A percentile compares a stretch with the other conserved stretches of the same genome.
Evolutionary conservation across 2,888 invertebrate species (phyloP).

Genomic region (Mesopsocus fuscifrons): DNA sequence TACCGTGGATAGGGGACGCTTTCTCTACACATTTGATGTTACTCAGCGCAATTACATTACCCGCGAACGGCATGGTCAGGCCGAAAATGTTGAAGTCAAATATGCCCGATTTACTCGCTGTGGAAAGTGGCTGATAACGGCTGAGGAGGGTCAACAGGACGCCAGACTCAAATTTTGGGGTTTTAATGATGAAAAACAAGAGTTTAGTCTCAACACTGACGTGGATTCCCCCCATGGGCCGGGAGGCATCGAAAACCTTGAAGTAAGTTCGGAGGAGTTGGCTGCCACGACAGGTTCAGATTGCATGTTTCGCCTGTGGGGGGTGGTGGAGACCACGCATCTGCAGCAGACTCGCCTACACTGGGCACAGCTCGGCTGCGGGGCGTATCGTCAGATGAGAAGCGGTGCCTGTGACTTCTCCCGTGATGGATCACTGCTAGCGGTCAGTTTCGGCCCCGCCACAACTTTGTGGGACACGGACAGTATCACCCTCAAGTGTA

Average conservation of each 20-base stretch:
- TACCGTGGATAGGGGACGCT: conserved; percentile 29
- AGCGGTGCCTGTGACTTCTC: conserved; percentile 43
- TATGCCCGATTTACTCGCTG: conserved; percentile 42
- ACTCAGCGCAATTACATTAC: conserved; percentile 48
- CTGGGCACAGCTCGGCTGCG: conserved; percentile 25
- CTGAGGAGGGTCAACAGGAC: conserved; percentile 39
- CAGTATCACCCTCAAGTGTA: conserved; percentile 27
- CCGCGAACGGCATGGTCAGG: conserved; percentile 34
- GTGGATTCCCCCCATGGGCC: conserved; percentile 52
- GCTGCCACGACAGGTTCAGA: conserved; percentile 49
- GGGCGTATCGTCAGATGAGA: conserved; percentile 37
- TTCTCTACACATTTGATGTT: conserved; percentile 35
- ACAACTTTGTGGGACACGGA: conserved; percentile 51
- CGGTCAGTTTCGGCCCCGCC: conserved; percentile 42
- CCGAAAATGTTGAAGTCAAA: conserved; percentile 44
- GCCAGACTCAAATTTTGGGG: conserved; percentile 58
- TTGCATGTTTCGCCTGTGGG: conserved; percentile 51
- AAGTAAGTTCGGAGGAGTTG: conserved; percentile 20
- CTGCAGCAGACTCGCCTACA: background rate
- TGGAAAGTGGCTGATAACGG: conserved; percentile 55
- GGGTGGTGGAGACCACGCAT: background rate
- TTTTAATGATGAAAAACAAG: conserved; percentile 36
- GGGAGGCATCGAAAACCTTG: conserved; percentile 30
- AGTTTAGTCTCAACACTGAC: conserved; percentile 47
- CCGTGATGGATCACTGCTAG: conserved; percentile 55